Evolutionary conservation across 2,797 vertebrate genomes (phyloP).

Genomic region (Aplochiton taeniatus): DNA sequence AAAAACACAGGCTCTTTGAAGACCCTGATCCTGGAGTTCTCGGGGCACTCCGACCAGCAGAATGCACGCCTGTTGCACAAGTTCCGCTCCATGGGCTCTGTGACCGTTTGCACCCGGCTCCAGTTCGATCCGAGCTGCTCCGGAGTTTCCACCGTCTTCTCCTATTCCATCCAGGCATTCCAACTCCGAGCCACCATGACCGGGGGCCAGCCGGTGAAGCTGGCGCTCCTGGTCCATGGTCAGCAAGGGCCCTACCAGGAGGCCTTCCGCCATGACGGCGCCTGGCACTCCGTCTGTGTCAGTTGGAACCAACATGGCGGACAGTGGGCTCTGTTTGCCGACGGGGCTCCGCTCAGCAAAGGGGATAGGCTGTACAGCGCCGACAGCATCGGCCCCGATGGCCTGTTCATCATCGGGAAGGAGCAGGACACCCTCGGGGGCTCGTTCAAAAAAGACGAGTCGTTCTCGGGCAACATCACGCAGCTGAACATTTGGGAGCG

Average conservation of each 20-base stretch:
- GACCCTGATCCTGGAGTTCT: constrained; percentile 68
- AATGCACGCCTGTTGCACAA: constrained; percentile 59
- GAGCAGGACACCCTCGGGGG: constrained; percentile 64
- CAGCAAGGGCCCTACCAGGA: constrained; percentile 54
- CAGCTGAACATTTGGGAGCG: constrained; percentile 78
- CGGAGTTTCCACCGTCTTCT: constrained; percentile 75
- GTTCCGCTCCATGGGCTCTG: constrained; percentile 66
- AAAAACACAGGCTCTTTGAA: constrained; percentile 38
- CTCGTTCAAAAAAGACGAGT: constrained; percentile 62
- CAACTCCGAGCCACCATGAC: constrained; percentile 70
- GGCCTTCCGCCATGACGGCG: constrained; percentile 63
- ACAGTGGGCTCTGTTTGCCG: constrained; percentile 62
- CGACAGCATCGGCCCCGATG: constrained; percentile 53
- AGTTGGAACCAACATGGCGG: constrained; percentile 68
- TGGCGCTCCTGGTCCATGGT: constrained; percentile 71
- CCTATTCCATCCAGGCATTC: constrained; percentile 70
- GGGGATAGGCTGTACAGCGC: constrained; percentile 50
- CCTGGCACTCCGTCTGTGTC: constrained; percentile 74
- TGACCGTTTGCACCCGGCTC: constrained; percentile 70
- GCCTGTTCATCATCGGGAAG: constrained; percentile 74
- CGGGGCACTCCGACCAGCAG: constrained; percentile 53
- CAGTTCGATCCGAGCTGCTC: constrained; percentile 57
- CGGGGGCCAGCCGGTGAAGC: constrained; percentile 55
- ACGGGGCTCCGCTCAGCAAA: constrained; percentile 41
- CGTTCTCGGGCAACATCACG: constrained; percentile 76